Evolutionary conservation across 1,140 invertebrate species (phyloP).

Genomic region (Tachypleus tridentatus): DNA sequence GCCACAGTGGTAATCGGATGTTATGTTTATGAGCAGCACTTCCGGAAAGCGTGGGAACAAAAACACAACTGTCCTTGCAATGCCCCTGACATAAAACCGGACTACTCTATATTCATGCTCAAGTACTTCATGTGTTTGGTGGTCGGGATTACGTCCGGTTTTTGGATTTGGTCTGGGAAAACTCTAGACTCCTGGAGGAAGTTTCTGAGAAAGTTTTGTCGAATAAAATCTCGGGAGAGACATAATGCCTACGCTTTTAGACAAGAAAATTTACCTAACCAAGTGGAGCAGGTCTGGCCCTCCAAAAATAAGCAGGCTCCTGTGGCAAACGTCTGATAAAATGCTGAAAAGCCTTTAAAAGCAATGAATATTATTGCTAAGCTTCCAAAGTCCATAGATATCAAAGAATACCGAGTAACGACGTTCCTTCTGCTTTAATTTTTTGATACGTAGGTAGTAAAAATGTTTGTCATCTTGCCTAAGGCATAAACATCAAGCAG

Average conservation of each 20-base stretch:
- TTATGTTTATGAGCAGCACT: constrained; percentile 35
- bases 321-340: no score
- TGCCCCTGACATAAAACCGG: constrained; percentile 28
- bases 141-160: constrained; percentile 44
- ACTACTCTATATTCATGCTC: constrained; percentile 54
- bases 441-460: no score
- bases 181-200: constrained; percentile 54
- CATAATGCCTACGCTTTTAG: background rate
- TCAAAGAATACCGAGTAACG: no score
- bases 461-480: no score
- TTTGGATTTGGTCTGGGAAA: constrained; percentile 48
- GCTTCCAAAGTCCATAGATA: no score
- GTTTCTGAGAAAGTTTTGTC: constrained; percentile 31
- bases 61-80: constrained; percentile 36
- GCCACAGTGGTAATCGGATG: constrained; percentile 29
- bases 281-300: no score
- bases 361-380: no score
- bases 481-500: no score
- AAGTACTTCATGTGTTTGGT: constrained; percentile 40
- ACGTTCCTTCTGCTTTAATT: no score
- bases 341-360: no score
- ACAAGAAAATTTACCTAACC: no score
- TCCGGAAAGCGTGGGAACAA: constrained; percentile 49
- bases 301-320: no score
- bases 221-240: constrained; percentile 6